Evolutionary conservation across 2,888 invertebrate species (phyloP).

Genomic region (Drosophila acutilabella): DNA sequence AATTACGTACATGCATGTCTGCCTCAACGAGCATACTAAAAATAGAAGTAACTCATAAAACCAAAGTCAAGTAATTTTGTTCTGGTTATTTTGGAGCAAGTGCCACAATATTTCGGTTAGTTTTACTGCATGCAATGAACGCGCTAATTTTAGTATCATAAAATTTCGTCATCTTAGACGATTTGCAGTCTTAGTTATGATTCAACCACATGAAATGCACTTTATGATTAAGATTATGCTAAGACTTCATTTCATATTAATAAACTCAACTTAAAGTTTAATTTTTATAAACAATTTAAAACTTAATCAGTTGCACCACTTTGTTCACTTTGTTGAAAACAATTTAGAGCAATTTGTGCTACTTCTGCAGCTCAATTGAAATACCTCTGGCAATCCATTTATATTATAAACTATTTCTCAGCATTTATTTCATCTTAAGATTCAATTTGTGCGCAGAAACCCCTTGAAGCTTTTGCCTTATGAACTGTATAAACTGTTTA

Average conservation of each 20-base stretch:
- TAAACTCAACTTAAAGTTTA: too few species aligned
- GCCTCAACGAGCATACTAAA: slow-evolving; percentile 3
- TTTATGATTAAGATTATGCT: not conserved
- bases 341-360: too few species aligned
- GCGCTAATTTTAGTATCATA: slow-evolving; percentile 29
- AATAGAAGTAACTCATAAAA: slow-evolving; percentile 25
- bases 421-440: not conserved
- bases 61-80: slow-evolving; percentile 17
- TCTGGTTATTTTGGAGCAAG: slow-evolving; percentile 13
- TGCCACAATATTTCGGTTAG: slow-evolving; percentile 17
- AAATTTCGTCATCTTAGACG: slow-evolving; percentile 5
- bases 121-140: slow-evolving; percentile 24
- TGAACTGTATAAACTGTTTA: slow-evolving; percentile 19
- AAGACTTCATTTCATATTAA: too few species aligned
- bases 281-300: not conserved
- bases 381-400: not conserved
- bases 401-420: not conserved
- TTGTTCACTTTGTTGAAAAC: too few species aligned
- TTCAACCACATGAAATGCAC: slow-evolving; percentile 1
- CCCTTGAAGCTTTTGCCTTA: slow-evolving; percentile 2
- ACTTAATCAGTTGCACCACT: not conserved
- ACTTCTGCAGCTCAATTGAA: not conserved
- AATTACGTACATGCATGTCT: slow-evolving; percentile 46
- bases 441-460: slow-evolving; percentile 5
- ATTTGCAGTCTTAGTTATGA: not conserved